These are phyloP conservation scores for Chionis minor DNA, from an alignment of 2,113 vertebrate species.

Conservation along the genomic window DNA sequence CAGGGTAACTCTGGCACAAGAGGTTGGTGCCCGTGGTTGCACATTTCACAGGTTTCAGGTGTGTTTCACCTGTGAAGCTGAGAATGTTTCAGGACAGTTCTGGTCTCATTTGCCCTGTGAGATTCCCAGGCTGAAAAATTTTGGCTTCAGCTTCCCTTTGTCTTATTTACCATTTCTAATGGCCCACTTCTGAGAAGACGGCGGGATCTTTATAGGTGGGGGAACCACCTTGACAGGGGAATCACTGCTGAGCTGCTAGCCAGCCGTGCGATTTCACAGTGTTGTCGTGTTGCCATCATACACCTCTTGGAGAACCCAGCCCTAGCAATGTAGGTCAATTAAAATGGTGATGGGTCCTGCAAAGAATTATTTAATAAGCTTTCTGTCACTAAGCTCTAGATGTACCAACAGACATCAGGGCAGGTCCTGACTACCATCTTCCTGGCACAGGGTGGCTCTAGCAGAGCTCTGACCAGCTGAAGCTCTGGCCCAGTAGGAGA, in stretches of 20 bases:
- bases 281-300: too few relatives aligned
- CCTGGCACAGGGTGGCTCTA: background rate
- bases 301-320: background rate
- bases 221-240: background rate
- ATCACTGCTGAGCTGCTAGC: background rate
- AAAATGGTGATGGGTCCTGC: fast-evolving
- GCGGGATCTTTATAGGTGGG: background rate
- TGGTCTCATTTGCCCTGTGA: fast-evolving
- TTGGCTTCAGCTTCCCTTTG: background rate
- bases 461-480: background rate
- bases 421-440: background rate
- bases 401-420: background rate
- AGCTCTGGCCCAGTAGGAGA: background rate
- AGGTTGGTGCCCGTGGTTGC: fast-evolving
- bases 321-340: background rate
- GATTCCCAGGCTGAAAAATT: background rate
- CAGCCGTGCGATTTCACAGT: background rate
- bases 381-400: background rate
- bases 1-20: background rate
- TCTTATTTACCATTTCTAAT: background rate
- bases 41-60: background rate
- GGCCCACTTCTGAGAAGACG: background rate
- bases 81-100: background rate
- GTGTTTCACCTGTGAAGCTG: background rate
- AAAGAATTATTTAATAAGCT: background rate